Base-by-base conservation (phyloP, 2,113 vertebrate genomes). In the Plectropomus leopardus region DNA sequence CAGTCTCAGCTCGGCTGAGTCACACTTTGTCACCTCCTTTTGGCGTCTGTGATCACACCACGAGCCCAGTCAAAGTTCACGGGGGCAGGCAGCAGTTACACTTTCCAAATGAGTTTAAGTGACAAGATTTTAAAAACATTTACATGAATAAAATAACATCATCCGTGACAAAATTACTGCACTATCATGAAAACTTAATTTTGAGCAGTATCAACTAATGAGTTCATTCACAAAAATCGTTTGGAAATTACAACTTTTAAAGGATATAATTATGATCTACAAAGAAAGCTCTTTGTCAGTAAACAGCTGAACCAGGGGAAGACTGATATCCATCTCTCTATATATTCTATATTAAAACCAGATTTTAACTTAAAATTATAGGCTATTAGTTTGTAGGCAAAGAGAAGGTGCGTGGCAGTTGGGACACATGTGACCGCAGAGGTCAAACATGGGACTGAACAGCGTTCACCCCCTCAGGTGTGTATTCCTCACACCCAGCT, bases 31-130 rank as follows among this genome's bases (percentile, higher is more conserved):
- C 88, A 90, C 90, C 83, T 92, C 53, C 7, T 23, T 15, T 6
- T 16, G 72, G 92, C 88, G 91, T 87, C 66, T 73, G 69, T n/a
- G 68, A 45, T 92, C 86, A 80, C 90, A 86, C 91, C 84, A 40
- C 7, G 1, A 15, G 34, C 72, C 55, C 50, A 42, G 75, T 30
- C 78, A 74, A 15, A 86, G 80, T 66, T 91, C 85, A 82, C 79
- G 47, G 65, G 21, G 28, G 24, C 67, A 70, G n/a, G 51, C 66
- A 16, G 28, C 34, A 16, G 42, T 28, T 51, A 15, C 28, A 16
- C 45, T 51, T 34, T 61, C 10, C 30, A 53, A 14, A 76, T 58
- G 0, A 58, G n/a, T 15, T 47, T 16, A 53, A 36, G 34, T 16
- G 6, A 23, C 19, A 40, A 11, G 45, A 50, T 34, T 19, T 28